Evolutionary conservation across 2,113 vertebrate species (phyloP).

Genomic region (Tetrao urogallus): DNA sequence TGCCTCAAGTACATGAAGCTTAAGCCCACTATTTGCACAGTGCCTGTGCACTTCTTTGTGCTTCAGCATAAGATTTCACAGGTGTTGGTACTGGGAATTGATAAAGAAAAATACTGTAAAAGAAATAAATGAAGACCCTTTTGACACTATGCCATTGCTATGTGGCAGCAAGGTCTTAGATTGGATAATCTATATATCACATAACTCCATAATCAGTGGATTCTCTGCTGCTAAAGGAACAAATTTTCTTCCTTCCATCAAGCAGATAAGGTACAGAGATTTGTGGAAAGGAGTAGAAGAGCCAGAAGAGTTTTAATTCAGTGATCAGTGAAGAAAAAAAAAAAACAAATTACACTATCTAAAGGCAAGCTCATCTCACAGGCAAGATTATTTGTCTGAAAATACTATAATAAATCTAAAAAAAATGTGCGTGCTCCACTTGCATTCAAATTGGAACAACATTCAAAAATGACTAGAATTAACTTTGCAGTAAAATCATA

Average conservation of each 20-base stretch:
- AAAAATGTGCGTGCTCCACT: background rate
- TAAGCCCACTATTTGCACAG: background rate
- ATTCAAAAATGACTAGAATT: background rate
- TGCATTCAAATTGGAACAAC: background rate
- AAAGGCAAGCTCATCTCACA: background rate
- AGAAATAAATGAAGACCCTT: background rate
- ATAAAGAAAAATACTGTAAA: background rate
- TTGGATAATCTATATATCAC: background rate
- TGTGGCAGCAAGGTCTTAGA: background rate
- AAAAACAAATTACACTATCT: background rate
- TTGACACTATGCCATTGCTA: background rate
- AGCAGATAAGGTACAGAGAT: background rate
- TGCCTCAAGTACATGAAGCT: background rate
- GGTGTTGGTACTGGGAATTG: background rate
- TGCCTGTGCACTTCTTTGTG: accelerated
- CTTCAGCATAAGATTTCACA: background rate
- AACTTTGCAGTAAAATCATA: background rate
- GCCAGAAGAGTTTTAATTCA: background rate
- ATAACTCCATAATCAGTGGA: background rate
- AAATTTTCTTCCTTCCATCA: background rate
- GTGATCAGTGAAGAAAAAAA: background rate
- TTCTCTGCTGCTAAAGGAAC: background rate
- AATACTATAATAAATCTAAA: background rate
- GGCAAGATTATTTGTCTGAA: background rate
- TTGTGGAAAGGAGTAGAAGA: background rate